These are phyloP conservation scores for Wasmannia auropunctata DNA, from an alignment of 1,140 invertebrate genomes.

Conservation along the genomic window DNA sequence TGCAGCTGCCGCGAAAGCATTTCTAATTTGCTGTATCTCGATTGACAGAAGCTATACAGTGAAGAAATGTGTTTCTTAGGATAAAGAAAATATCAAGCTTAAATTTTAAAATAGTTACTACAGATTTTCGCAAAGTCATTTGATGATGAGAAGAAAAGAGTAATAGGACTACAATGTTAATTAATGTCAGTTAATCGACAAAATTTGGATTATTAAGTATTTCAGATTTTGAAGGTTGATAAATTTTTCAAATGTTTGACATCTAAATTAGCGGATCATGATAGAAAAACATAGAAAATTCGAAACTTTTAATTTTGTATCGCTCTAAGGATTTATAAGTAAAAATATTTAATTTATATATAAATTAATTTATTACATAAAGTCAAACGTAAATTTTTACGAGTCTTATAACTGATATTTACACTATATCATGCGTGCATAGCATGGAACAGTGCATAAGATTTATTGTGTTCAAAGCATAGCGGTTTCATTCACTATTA, in stretches of 20 bases:
- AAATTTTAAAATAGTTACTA: not conserved
- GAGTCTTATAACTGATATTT: not conserved
- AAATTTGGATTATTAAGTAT: not conserved
- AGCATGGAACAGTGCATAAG: not conserved
- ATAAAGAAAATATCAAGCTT: not conserved
- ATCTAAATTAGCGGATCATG: not conserved
- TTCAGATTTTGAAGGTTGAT: not conserved
- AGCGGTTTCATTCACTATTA: not conserved
- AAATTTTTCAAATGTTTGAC: not conserved
- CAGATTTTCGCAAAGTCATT: not conserved
- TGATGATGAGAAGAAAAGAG: not conserved
- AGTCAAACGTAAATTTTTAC: not conserved
- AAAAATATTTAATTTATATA: not conserved
- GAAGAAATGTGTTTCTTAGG: not conserved
- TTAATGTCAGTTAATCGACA: not conserved
- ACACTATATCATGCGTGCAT: not conserved
- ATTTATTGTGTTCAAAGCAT: constrained; percentile 49
- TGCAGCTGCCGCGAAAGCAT: constrained; percentile 10
- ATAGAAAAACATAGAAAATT: not conserved
- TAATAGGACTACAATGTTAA: not conserved
- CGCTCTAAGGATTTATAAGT: not conserved
- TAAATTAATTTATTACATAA: not conserved
- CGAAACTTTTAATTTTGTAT: not conserved
- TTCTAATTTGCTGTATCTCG: constrained; percentile 14
- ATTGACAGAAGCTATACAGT: not conserved